A percentile compares a stretch with the other conserved stretches of the same genome.
phyloP scores from a whole-genome alignment of 2,797 vertebrate species.

The Hyperoplus immaculatus region DNA sequence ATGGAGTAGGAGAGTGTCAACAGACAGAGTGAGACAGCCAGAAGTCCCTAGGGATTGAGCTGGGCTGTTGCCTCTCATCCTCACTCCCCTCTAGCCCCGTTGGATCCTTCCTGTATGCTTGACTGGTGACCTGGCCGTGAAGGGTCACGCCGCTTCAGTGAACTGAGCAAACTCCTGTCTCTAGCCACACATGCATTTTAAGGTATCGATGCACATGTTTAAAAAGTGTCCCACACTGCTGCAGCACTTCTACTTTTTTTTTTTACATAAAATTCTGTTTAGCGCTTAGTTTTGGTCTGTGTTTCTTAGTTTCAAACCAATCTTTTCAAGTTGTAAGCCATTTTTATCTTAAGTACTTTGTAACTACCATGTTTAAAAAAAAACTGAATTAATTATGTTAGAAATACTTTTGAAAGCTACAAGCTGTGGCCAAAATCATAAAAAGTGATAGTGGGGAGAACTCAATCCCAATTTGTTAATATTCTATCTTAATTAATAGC shows the following conservation, averaged over 20 bases:
- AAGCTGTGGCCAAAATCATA: background rate
- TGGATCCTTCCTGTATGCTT: conserved; percentile 73
- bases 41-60: conserved; percentile 63
- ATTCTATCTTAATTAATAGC: background rate
- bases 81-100: conserved; percentile 46
- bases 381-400: background rate
- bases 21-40: conserved; percentile 65
- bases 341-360: background rate
- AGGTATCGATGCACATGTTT: conserved; percentile 44
- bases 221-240: conserved; percentile 34
- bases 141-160: conserved; percentile 82
- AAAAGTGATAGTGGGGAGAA: background rate
- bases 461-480: background rate
- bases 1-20: conserved; percentile 77
- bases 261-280: background rate
- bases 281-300: background rate
- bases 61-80: conserved; percentile 60
- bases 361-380: background rate
- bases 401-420: background rate
- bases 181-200: conserved; percentile 48
- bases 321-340: background rate
- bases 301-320: background rate
- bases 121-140: conserved; percentile 71
- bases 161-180: conserved; percentile 80
- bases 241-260: conserved; percentile 28